Conservation (phyloP, 1,140 invertebrate species). For the Sesamia nonagrioides region DNA sequence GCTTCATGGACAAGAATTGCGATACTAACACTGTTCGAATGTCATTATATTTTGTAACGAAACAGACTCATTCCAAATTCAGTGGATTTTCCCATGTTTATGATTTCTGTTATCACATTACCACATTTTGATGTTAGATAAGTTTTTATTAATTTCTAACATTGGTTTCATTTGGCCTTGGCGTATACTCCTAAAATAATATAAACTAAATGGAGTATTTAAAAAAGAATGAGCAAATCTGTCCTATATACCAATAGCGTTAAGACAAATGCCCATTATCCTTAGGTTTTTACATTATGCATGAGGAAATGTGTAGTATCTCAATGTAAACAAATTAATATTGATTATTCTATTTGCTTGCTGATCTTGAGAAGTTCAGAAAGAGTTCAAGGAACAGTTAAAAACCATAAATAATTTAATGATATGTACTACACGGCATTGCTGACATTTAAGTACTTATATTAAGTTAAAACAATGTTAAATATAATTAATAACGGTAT, state of each 20-base stretch:
- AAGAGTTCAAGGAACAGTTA: constrained; percentile 10
- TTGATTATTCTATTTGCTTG: constrained; percentile 9
- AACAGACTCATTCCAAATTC: constrained; percentile 1
- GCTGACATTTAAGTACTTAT: constrained; percentile 1
- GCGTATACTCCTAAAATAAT: not conserved
- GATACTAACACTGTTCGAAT: constrained; percentile 7
- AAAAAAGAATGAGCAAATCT: too few relatives aligned
- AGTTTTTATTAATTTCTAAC: too few relatives aligned
- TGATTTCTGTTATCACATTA: constrained; percentile 15
- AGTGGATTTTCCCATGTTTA: not conserved
- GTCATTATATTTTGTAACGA: constrained; percentile 16
- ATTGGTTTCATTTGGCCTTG: too few relatives aligned
- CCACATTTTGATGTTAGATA: too few relatives aligned
- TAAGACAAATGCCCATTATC: not conserved
- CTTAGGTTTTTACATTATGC: not conserved
- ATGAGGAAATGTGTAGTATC: not conserved
- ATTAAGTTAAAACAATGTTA: not conserved
- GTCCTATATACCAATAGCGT: too few relatives aligned
- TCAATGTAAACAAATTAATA: not conserved
- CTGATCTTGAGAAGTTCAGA: constrained; percentile 27
- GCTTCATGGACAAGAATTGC: constrained; percentile 26
- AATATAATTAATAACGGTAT: not conserved
- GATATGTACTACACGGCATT: not conserved
- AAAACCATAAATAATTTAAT: not conserved
- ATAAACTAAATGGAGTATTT: too few relatives aligned